phyloP scores from a whole-genome alignment of 92 coral and sea anemone species.

The Paramuricea clavata region DNA sequence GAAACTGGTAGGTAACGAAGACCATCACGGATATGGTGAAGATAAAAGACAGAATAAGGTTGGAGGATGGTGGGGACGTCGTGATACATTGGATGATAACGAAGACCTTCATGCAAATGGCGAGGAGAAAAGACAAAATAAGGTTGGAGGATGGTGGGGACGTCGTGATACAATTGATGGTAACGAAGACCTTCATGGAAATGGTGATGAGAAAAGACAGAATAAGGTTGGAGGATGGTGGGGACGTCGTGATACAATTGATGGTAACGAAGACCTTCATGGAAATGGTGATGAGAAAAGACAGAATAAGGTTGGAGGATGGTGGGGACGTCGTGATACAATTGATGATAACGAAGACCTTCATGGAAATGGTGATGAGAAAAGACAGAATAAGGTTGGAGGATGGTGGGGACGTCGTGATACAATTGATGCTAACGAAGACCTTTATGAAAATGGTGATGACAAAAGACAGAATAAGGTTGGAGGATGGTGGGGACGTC shows the following conservation, averaged over 20 bases:
- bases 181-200: neutral
- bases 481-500: too few species aligned
- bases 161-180: neutral
- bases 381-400: constrained; percentile 9
- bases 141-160: neutral
- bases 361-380: neutral
- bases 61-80: neutral
- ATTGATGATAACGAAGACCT: neutral
- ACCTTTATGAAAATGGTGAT: neutral
- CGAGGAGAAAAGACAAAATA: neutral
- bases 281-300: neutral
- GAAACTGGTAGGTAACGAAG: too few species aligned
- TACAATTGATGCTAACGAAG: neutral
- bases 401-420: constrained; percentile 33
- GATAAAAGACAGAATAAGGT: neutral
- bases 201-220: too few species aligned
- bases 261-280: too few species aligned
- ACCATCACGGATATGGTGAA: neutral
- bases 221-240: too few species aligned
- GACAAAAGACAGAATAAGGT: neutral
- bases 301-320: neutral
- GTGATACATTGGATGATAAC: neutral
- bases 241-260: too few species aligned
- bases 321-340: constrained; percentile 22
- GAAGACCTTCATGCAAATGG: neutral